phyloP scores from a whole-genome alignment of 1,140 invertebrate species.

The Ceratoteleas bidentatus region DNA sequence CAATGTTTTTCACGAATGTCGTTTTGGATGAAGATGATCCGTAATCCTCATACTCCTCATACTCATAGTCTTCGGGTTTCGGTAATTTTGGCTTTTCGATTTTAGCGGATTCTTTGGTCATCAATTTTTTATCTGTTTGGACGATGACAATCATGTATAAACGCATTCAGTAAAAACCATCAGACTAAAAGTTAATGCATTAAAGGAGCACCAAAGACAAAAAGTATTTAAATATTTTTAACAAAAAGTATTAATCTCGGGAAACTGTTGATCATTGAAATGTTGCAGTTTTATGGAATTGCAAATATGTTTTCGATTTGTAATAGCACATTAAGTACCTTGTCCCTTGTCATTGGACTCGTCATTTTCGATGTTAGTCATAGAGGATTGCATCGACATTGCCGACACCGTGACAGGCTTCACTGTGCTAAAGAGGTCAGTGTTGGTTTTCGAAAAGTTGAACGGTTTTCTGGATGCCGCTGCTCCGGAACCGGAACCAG shows the following conservation, averaged over 20 bases:
- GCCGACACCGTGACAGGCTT: slow-evolving; percentile 74
- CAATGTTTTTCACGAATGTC: slow-evolving; percentile 46
- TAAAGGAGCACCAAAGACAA: too few relatives aligned
- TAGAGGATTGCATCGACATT: slow-evolving; percentile 31
- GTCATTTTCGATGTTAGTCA: slow-evolving; percentile 67
- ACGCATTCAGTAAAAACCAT: too few relatives aligned
- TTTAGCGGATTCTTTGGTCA: slow-evolving; percentile 41
- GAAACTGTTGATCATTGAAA: too few relatives aligned
- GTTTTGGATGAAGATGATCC: slow-evolving; percentile 55
- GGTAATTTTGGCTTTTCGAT: slow-evolving; percentile 76
- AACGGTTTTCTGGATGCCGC: slow-evolving; percentile 76
- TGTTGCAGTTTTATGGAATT: too few relatives aligned
- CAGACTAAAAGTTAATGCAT: too few relatives aligned
- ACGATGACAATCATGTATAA: slow-evolving; percentile 9
- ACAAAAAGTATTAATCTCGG: too few relatives aligned
- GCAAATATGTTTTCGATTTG: too few relatives aligned
- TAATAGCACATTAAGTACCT: too few relatives aligned
- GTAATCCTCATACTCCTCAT: slow-evolving; percentile 78
- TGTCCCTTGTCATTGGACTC: neutral
- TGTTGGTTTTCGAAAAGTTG: slow-evolving; percentile 71
- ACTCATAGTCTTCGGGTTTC: slow-evolving; percentile 79
- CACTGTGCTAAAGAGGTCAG: slow-evolving; percentile 72
- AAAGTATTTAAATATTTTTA: too few relatives aligned
- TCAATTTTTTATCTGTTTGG: slow-evolving; percentile 19
- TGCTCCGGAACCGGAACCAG: slow-evolving; percentile 85